These are phyloP conservation scores for Augiades crinisus DNA, from an alignment of 2,888 invertebrate genomes.

Conservation along the genomic window DNA sequence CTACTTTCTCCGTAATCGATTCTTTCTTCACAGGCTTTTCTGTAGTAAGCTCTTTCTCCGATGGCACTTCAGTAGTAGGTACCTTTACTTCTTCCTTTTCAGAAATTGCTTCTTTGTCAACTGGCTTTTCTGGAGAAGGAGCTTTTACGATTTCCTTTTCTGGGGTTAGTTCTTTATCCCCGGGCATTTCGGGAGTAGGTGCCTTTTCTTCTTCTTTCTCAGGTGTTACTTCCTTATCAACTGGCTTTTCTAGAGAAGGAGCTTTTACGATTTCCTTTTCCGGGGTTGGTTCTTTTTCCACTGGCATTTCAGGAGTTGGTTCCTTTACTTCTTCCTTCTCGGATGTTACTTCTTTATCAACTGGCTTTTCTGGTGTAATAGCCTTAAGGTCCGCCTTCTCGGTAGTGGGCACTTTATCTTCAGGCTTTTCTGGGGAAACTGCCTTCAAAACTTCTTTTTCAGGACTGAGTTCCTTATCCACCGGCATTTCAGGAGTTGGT, in stretches of 20 bases:
- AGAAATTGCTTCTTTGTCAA: constrained; percentile 4
- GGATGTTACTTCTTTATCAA: too few relatives aligned
- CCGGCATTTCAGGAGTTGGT: background rate
- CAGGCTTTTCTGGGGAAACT: background rate
- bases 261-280: constrained; percentile 10
- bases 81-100: background rate
- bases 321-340: too few relatives aligned
- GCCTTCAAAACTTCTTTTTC: background rate
- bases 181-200: background rate
- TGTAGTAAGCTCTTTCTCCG: background rate
- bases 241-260: constrained; percentile 3
- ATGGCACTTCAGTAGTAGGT: background rate
- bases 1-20: background rate
- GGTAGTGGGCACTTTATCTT: background rate
- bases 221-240: constrained; percentile 16
- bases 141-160: constrained; percentile 4
- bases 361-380: background rate
- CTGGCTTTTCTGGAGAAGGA: background rate
- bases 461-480: background rate
- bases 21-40: background rate
- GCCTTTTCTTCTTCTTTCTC: constrained; percentile 7
- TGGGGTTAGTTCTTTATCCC: background rate
- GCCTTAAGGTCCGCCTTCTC: too few relatives aligned
- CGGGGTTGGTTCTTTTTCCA: background rate
- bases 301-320: background rate